phyloP scores from a whole-genome alignment of 2,797 vertebrate species.

The Enteromius argenteus region DNA sequence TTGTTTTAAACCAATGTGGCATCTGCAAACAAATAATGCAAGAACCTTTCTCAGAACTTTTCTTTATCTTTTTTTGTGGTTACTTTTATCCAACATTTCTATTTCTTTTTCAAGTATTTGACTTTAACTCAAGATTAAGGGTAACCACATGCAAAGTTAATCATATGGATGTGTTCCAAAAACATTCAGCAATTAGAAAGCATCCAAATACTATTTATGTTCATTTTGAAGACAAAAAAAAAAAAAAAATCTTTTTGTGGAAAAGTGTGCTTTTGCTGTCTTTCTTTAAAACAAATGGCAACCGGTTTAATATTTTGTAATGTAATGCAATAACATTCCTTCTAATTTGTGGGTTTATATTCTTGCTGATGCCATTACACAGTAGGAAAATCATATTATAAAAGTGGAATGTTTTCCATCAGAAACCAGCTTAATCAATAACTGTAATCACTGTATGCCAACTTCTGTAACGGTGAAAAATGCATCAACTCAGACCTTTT shows the following conservation, averaged over 20 bases:
- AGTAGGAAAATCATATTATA: background rate
- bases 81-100: background rate
- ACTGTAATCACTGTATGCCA: background rate
- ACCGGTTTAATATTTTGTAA: background rate
- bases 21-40: background rate
- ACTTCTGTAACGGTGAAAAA: background rate
- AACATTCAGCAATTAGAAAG: background rate
- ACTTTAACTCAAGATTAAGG: background rate
- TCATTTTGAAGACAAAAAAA: background rate
- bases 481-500: background rate
- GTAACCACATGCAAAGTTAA: background rate
- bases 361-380: background rate
- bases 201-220: background rate
- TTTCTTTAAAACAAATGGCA: background rate
- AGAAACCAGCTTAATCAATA: background rate
- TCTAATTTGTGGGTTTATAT: background rate
- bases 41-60: background rate
- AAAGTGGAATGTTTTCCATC: background rate
- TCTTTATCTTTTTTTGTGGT: background rate
- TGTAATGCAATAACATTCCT: background rate
- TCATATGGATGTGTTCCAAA: background rate
- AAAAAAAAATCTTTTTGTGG: background rate
- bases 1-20: background rate
- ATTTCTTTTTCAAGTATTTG: background rate
- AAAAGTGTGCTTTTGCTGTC: background rate